These are phyloP conservation scores for Sinocyclocheilus maitianheensis DNA, from an alignment of 2,113 vertebrate genomes.

Conservation along the genomic window DNA sequence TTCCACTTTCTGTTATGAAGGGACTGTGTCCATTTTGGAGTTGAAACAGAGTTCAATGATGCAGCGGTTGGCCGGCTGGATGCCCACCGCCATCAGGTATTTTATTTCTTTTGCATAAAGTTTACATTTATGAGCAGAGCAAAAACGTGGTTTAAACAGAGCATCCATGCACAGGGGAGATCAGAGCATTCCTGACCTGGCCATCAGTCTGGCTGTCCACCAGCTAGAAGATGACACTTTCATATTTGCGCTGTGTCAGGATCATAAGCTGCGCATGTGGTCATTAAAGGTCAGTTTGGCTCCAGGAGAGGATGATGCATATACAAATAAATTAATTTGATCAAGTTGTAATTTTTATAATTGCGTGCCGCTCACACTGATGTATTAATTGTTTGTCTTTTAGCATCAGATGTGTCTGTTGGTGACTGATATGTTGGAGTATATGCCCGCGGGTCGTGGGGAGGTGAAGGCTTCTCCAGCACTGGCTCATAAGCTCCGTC, in stretches of 20 bases:
- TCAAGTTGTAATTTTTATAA: neutral
- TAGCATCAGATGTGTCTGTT: conserved; percentile 92
- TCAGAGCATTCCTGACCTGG: conserved; percentile 78
- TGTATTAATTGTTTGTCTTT: neutral
- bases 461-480: conserved; percentile 77
- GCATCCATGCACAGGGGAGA: conserved; percentile 77
- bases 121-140: neutral
- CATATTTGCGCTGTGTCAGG: conserved; percentile 91
- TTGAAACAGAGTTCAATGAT: conserved; percentile 91
- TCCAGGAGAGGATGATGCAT: neutral
- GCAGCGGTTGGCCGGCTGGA: conserved; percentile 88
- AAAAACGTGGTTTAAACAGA: neutral
- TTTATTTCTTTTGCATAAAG: neutral
- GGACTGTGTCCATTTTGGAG: conserved; percentile 77
- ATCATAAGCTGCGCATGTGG: conserved; percentile 94
- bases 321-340: neutral
- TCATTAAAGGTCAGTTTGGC: conserved; percentile 82
- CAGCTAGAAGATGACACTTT: conserved; percentile 87
- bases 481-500: conserved; percentile 80
- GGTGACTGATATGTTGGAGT: conserved; percentile 89
- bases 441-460: conserved; percentile 79
- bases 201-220: conserved; percentile 82
- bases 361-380: neutral
- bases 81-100: conserved; percentile 90
- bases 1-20: conserved; percentile 65